Evolutionary conservation across 2,888 invertebrate genomes (phyloP).

Genomic region (Platycnemis pennipes): DNA sequence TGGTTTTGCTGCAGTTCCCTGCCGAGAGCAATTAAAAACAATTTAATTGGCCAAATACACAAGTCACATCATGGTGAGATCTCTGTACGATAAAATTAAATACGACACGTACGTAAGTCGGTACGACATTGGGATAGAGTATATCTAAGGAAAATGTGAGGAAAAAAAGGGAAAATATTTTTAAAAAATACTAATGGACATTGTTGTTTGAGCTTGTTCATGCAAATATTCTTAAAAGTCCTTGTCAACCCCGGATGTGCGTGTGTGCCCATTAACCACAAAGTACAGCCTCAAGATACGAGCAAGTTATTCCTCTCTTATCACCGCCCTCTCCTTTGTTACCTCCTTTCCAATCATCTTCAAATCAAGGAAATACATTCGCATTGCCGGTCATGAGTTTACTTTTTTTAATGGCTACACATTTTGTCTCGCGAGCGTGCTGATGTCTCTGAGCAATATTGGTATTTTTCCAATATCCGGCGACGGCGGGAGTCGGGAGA

Average conservation of each 20-base stretch:
- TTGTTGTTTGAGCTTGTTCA: no score
- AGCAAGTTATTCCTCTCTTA: background rate
- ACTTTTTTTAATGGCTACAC: background rate
- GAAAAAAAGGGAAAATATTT: no score
- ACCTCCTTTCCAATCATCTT: background rate
- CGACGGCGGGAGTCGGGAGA: background rate
- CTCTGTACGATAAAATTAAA: no score
- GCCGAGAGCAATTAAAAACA: no score
- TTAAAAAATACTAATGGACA: no score
- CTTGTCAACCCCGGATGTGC: background rate
- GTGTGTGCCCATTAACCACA: background rate
- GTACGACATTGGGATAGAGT: no score
- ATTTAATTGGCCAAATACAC: no score
- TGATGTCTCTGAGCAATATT: background rate
- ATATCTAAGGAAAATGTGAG: no score
- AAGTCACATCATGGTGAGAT: no score
- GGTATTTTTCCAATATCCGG: background rate
- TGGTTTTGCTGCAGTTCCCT: no score
- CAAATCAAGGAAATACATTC: conserved; percentile 5
- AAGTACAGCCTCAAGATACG: background rate
- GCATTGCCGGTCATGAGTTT: background rate
- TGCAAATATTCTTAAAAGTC: no score
- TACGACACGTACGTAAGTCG: no score
- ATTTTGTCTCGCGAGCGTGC: background rate
- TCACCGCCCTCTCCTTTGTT: background rate